Evolutionary conservation across 2,797 vertebrate species (phyloP), one percentile per base, ranked within the genome.

Genomic region (Eleutherodactylus coqui): DNA sequence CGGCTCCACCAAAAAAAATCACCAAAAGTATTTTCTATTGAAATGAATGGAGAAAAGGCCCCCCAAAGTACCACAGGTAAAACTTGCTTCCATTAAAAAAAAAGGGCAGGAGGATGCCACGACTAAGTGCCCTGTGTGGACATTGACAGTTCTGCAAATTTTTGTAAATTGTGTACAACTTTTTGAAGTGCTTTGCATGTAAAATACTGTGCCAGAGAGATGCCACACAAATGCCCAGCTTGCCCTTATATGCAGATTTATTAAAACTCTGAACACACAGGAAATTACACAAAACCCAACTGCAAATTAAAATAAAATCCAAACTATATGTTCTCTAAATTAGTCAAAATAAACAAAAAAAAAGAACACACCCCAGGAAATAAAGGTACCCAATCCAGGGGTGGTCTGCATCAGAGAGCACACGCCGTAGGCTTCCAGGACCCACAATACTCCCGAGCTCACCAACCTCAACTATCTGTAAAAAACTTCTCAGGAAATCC

Each of bases 401-500:
- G 45, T 86, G 67, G 14, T 53, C n/a, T 75, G 32, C 49, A 79
- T 41, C 70, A 70, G 60, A 36, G 19, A n/a, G 41, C 75, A 76
- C 47, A 34, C 6, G 16, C 5, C 9, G 27, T 36, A 67, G 64
- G 64, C 64, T 67, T 34, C 64, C 34, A 36, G 17, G 36, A 45
- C 16, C n/a, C 43, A 49, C 75, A 9, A 53, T 24, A 3, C 75
- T 36, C 36, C 55, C n/a, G 32, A 69, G 14, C 45, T 55, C 69
- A 55, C 62, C 45, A 73, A 70, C 32, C 75, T 79, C 29, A 32
- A 29, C 75, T 78, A 83, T 83, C 79, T 72, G 53, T 53, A 75
- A 82, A 72, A 79, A 73, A 84, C 75, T 58, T 87, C 81, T 87
- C 80, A 78, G 86, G 86, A 87, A 87, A 87, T 55, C 81, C 81